Evolutionary conservation across 2,888 invertebrate species (phyloP), one percentile per base, ranked within the genome.

Genomic region (Xanthia togata): DNA sequence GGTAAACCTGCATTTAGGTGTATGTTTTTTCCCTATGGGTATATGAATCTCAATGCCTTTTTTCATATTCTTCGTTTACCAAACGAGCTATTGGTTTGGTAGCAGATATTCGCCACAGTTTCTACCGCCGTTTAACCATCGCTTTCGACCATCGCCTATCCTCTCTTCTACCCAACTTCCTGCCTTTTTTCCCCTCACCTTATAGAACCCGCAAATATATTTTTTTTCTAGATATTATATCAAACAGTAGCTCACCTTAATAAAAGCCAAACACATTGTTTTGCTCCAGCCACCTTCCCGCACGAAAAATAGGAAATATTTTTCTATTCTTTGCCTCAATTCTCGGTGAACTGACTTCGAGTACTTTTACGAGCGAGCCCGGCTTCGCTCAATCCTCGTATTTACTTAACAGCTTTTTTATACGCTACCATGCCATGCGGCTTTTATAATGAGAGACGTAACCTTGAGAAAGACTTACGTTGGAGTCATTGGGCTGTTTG

Each of bases 401-500:
- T 89, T 88, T 85, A 89, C 81, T 85, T 88, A 84, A 88, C 84
- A 84, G 83, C 82, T 88, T 89, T 87, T 87, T 88, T 88, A 88
- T 88, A 88, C 87, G 57, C 59, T 73, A 78, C 77, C 78, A 79
- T 73, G 76, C 79, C 41, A 80, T 72, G 73, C 80, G 73, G 73
- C 73, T 81, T 76, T 65, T 81, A 67, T 83, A 83, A 89, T 84
- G 73, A 73, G 35, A 57, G 68, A 71, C 60, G 70, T 77, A 81
- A 76, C 87, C 87, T 88, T 87, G 87, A 65, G 63, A 78, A 79
- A 71, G 76, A 83, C 69, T 85, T 83, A 78, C 4, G 70, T 67
- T 73, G 67, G 17, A 14, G 63, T 82, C 82, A 86, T 87, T 86
- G 84, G 72, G 72, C 75, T 64, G 73, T 79, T 78, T 77, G 67